A percentile compares a stretch with the other conserved stretches of the same genome.
Evolutionary conservation across 2,888 invertebrate genomes (phyloP).

Genomic region (Serripes groenlandicus): DNA sequence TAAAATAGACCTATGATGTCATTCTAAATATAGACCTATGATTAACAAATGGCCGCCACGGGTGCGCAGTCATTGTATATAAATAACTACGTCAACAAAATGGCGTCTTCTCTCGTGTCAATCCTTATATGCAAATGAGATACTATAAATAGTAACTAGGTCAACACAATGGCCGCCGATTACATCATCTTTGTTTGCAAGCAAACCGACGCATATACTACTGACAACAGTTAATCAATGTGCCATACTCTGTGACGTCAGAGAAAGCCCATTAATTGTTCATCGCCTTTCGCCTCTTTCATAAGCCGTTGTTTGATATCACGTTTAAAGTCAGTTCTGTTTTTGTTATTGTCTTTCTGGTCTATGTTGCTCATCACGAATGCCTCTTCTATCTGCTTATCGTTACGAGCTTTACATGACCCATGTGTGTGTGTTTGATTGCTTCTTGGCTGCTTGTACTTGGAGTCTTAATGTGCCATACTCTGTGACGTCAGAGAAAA

Average conservation of each 20-base stretch:
- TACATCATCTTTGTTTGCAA: too few species aligned
- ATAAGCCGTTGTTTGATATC: constrained; percentile 33
- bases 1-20: too few species aligned
- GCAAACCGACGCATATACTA: too few species aligned
- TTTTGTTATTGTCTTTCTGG: constrained; percentile 26
- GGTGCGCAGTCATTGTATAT: too few species aligned
- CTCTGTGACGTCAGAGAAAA: constrained; percentile 30
- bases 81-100: too few species aligned
- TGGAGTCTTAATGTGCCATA: constrained; percentile 19
- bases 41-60: too few species aligned
- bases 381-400: constrained; percentile 22
- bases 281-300: constrained; percentile 43
- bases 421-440: not conserved
- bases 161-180: too few species aligned
- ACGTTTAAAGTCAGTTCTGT: constrained; percentile 28
- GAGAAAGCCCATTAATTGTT: constrained; percentile 27
- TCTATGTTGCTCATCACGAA: constrained; percentile 34
- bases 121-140: too few species aligned
- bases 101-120: too few species aligned
- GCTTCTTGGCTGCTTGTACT: not conserved
- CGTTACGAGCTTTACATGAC: not conserved
- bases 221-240: too few species aligned
- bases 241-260: constrained; percentile 25
- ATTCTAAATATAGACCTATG: too few species aligned
- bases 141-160: too few species aligned